phyloP scores from a whole-genome alignment of 2,888 invertebrate genomes.

The Ectemnius continuus region DNA sequence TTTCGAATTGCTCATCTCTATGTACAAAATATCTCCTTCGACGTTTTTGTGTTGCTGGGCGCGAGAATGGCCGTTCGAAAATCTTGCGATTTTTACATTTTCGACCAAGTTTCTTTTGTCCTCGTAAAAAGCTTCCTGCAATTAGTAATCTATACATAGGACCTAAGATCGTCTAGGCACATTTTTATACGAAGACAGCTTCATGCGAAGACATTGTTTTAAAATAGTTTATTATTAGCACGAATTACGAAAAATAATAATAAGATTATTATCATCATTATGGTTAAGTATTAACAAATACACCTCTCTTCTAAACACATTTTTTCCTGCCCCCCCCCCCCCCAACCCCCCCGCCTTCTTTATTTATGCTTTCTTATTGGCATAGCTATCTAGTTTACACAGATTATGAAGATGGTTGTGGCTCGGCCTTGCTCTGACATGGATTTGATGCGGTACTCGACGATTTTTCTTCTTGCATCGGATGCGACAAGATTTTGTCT shows the following conservation, averaged over 20 bases:
- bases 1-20: constrained; percentile 53
- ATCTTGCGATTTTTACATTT: too few relatives aligned
- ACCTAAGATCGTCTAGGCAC: constrained; percentile 38
- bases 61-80: too few relatives aligned
- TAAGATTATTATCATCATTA: constrained; percentile 57
- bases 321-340: too few relatives aligned
- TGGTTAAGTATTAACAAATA: constrained; percentile 73
- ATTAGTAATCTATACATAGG: constrained; percentile 37
- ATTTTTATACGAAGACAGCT: constrained; percentile 16
- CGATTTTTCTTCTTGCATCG: constrained; percentile 75
- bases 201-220: too few relatives aligned
- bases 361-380: neutral
- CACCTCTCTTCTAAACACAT: constrained; percentile 56
- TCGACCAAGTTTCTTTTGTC: constrained; percentile 23
- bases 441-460: neutral
- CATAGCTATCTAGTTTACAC: constrained; percentile 12
- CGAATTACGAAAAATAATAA: constrained; percentile 53
- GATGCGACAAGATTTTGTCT: constrained; percentile 94
- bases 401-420: neutral
- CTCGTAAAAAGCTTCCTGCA: constrained; percentile 28
- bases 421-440: neutral
- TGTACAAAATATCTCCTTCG: constrained; percentile 20
- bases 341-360: neutral
- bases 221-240: constrained; percentile 65
- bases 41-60: too few relatives aligned